These are phyloP conservation scores for Stenodema calcarata DNA, from an alignment of 2,888 invertebrate genomes.

Conservation along the genomic window DNA sequence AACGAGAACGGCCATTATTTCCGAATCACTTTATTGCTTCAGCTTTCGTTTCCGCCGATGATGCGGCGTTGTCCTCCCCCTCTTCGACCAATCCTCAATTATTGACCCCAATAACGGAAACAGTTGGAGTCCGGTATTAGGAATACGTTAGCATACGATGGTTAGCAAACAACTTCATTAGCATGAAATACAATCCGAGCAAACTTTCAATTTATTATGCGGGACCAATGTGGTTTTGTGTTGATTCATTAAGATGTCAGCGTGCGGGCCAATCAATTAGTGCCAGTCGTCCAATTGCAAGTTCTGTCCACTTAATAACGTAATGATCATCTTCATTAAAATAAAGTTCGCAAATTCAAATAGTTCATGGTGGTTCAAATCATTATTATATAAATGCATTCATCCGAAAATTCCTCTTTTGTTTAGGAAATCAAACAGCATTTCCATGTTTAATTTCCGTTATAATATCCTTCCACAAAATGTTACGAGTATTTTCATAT, in stretches of 20 bases:
- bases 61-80: not conserved
- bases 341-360: not conserved
- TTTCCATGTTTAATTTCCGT: too few species aligned
- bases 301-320: not conserved
- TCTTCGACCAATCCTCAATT: not conserved
- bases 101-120: conserved; percentile 16
- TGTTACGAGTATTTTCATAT: too few species aligned
- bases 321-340: not conserved
- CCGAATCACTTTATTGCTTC: not conserved
- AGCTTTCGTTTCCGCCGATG: not conserved
- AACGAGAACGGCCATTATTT: not conserved
- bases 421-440: not conserved
- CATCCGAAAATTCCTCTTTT: not conserved
- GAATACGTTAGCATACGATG: conserved; percentile 32
- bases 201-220: conserved; percentile 20
- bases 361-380: not conserved
- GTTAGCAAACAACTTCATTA: conserved; percentile 10
- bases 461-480: too few species aligned
- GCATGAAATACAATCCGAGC: conserved; percentile 27
- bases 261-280: not conserved
- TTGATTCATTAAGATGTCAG: not conserved
- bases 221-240: not conserved
- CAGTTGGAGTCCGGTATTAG: not conserved
- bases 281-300: not conserved
- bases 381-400: too few species aligned